These are phyloP conservation scores for Pandion haliaetus DNA, from an alignment of 2,113 vertebrate genomes.

Conservation along the genomic window DNA sequence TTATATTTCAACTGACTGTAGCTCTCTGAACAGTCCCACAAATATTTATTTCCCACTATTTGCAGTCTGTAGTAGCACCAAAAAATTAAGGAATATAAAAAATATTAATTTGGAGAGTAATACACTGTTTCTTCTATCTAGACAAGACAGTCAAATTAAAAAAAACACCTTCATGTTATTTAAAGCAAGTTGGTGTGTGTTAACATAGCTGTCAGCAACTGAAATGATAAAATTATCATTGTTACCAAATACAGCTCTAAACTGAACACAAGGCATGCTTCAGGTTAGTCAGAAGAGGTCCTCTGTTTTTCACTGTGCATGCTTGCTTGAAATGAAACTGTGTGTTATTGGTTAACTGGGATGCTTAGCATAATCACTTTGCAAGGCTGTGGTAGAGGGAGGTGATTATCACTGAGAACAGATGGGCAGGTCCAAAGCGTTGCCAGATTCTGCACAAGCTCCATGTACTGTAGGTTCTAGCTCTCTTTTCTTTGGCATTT, in stretches of 20 bases:
- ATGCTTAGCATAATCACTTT: slow-evolving; percentile 90
- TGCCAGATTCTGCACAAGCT: slow-evolving; percentile 80
- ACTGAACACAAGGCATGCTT: slow-evolving; percentile 41
- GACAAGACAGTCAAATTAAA: not conserved
- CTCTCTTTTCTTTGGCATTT: slow-evolving; percentile 53
- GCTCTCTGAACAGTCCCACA: not conserved
- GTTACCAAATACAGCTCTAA: slow-evolving; percentile 43
- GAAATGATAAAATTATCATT: slow-evolving; percentile 3
- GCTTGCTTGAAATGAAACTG: slow-evolving; percentile 75
- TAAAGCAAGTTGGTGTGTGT: not conserved
- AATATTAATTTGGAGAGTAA: not conserved
- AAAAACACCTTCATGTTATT: not conserved
- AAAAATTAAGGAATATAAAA: not conserved
- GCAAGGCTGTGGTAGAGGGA: slow-evolving; percentile 84
- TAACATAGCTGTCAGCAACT: not conserved
- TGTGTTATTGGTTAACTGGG: slow-evolving; percentile 82
- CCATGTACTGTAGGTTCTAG: slow-evolving; percentile 68
- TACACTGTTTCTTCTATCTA: not conserved
- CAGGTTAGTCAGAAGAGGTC: slow-evolving; percentile 76
- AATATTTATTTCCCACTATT: not conserved
- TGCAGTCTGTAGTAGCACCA: not conserved
- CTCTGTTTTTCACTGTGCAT: slow-evolving; percentile 70
- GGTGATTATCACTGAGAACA: slow-evolving; percentile 88
- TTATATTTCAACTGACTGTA: not conserved
- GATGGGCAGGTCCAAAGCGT: slow-evolving; percentile 84